These are phyloP conservation scores for Pyrgilauda ruficollis DNA, from an alignment of 2,113 vertebrate species.

Conservation along the genomic window DNA sequence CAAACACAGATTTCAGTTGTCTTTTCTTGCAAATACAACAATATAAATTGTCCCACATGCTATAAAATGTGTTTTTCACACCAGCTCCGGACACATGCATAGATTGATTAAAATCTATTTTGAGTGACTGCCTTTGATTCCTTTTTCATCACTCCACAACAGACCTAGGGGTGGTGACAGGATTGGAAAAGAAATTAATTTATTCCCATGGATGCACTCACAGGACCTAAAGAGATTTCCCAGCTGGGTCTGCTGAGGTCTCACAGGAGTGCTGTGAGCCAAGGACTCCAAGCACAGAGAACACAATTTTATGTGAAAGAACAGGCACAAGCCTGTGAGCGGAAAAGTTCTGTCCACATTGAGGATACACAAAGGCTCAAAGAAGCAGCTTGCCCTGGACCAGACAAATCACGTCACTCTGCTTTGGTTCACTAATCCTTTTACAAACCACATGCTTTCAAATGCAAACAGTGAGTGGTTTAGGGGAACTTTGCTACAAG, in stretches of 20 bases:
- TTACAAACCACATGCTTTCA: not conserved
- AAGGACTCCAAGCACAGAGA: not conserved
- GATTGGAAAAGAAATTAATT: not conserved
- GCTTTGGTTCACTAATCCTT: not conserved
- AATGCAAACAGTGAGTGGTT: not conserved
- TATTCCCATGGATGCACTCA: not conserved
- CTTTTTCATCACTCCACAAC: not conserved
- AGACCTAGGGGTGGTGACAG: fast-evolving
- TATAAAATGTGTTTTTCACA: not conserved
- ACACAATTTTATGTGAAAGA: not conserved
- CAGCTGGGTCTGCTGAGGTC: not conserved
- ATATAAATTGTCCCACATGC: fast-evolving
- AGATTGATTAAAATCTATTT: not conserved
- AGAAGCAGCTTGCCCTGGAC: not conserved
- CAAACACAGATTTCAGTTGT: fast-evolving
- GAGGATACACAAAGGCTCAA: not conserved
- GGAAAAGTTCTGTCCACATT: not conserved
- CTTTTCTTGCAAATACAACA: not conserved
- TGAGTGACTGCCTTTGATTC: not conserved
- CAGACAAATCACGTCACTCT: not conserved
- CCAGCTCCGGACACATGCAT: not conserved
- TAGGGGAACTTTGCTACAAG: not conserved
- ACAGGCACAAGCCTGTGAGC: not conserved
- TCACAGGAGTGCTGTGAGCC: not conserved
- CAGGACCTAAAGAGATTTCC: not conserved